phyloP scores from a whole-genome alignment of 2,888 invertebrate species.

The Synergus umbraculus region DNA sequence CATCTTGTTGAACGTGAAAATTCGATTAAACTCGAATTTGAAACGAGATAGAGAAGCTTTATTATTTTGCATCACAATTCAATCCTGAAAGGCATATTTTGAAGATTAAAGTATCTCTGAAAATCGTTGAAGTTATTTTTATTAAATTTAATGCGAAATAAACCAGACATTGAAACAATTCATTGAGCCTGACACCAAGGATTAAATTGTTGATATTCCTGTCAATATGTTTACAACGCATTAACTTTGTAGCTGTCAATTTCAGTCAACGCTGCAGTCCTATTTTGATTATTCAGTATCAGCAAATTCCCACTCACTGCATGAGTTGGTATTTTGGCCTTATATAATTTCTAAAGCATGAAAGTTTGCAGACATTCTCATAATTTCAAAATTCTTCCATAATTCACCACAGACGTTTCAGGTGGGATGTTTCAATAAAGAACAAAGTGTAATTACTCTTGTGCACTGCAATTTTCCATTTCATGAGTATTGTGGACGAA shows the following conservation, averaged over 20 bases:
- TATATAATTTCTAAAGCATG: background rate
- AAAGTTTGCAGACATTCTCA: background rate
- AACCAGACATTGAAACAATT: background rate
- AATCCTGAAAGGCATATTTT: background rate
- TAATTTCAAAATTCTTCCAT: background rate
- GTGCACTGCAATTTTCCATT: background rate
- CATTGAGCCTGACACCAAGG: background rate
- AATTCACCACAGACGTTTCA: background rate
- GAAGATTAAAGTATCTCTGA: background rate
- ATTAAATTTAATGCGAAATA: background rate
- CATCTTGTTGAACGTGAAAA: background rate
- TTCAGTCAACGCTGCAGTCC: background rate
- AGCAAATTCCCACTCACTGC: background rate
- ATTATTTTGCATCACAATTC: background rate
- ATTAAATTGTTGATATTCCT: background rate
- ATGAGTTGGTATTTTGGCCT: background rate
- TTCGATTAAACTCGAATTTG: constrained; percentile 7
- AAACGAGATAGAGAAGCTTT: background rate
- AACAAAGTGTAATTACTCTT: constrained; percentile 22
- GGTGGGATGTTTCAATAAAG: background rate
- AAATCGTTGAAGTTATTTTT: background rate
- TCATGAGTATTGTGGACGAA: constrained; percentile 1
- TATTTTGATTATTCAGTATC: background rate
- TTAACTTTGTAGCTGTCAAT: background rate
- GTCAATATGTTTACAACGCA: background rate